Base-by-base conservation (phyloP, 1,140 invertebrate genomes). In the Drosophila pseudoobscura region DNA sequence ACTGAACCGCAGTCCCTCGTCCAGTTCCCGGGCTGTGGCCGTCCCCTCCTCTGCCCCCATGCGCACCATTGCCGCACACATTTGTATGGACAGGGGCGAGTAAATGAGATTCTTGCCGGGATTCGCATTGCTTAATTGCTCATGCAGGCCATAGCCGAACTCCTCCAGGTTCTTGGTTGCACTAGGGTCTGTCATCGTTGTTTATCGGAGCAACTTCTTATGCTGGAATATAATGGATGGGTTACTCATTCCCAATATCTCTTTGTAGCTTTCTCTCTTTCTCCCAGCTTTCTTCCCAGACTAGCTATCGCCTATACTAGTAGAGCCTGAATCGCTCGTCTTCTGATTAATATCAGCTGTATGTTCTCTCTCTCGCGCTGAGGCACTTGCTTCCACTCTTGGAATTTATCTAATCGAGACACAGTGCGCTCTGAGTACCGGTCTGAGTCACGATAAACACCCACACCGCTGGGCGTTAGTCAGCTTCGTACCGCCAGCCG, bases 21-120 rank as follows among this genome's bases (percentile, higher is more conserved):
- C 84, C 47, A 95, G 87, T 80, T 94, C 92, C 8, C 88, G 54
- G 24, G 91, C 90, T 0, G 95, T 95, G 7, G 91, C 73, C 7
- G 92, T 92, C 0, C 6, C 58, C 11, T 61, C 92, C 41, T 65
- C 68, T 5, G 94, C 92, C 2, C 94, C 95, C 60, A 92, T 90
- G 4, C 90, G 91, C 9, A 92, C 72, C 88, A 93, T 87, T 9
- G 87, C 90, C 0, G 89, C 70, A 22, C 91, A 89, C 13, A 77
- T 78, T 62, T 92, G 91, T 20, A 91, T 80, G 46, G 91, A 92
- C 4, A 93, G 71, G 0, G 93, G 92, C 0, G 92, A 93, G 56
- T 90, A 92, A 22, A 93, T 85, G 4, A 93, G 68, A 74, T 93
- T 92, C 8, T 35, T 54, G 39, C 76, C 52, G 9, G 72, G 39